phyloP scores from a whole-genome alignment of 2,888 invertebrate genomes.

The Lampropteryx suffumata region DNA sequence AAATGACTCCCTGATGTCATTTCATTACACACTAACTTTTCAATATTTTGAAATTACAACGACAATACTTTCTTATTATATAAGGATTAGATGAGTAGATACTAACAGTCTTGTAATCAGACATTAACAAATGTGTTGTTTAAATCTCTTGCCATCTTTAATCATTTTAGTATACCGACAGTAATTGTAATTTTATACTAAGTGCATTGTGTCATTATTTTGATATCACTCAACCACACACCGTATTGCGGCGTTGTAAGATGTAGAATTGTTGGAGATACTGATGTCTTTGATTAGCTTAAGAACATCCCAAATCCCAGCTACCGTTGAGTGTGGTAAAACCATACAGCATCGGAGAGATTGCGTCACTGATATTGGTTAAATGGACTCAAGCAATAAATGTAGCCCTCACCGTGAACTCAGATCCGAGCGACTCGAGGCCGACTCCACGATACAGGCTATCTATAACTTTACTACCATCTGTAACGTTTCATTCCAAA shows the following conservation, averaged over 20 bases:
- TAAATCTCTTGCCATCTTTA: no score
- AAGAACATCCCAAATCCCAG: conserved; percentile 6
- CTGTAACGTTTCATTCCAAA: conserved; percentile 41
- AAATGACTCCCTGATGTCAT: no score
- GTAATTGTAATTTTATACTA: conserved; percentile 17
- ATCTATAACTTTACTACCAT: conserved; percentile 41
- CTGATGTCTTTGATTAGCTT: no score
- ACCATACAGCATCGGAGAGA: conserved; percentile 47
- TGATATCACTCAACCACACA: conserved; percentile 1
- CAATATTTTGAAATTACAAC: no score
- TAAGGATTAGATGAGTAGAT: no score
- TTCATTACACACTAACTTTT: no score
- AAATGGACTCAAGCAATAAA: conserved; percentile 72
- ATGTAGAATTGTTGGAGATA: no score
- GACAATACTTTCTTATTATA: no score
- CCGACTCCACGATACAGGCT: conserved; percentile 36
- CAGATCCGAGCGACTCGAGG: conserved; percentile 60
- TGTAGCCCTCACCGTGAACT: conserved; percentile 76
- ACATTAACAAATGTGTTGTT: no score
- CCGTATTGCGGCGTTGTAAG: conserved; percentile 1
- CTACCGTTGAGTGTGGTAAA: conserved; percentile 41
- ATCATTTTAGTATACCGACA: neutral
- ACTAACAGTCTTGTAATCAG: no score
- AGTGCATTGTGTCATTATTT: conserved; percentile 24
- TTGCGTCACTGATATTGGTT: conserved; percentile 75